Evolutionary conservation across 2,797 vertebrate species (phyloP), one percentile per base, ranked within the genome.

Genomic region (Gymnopithys bicolor): DNA sequence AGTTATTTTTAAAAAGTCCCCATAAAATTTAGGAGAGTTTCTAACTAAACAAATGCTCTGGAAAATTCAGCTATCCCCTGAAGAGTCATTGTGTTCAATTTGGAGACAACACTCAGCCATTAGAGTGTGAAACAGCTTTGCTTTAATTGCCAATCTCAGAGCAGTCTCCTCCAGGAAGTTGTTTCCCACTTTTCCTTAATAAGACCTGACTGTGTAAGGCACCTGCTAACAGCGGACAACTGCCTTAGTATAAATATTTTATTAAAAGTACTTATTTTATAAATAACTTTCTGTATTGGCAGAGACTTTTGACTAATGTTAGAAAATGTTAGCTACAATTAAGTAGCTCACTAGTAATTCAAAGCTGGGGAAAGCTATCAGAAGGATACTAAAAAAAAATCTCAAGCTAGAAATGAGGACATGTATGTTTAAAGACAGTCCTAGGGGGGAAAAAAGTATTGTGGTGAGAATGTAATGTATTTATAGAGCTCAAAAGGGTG

Each of bases 401-500:
- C 59, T 77, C 3, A 22, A 79, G 86, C 32, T 62, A 56, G 84
- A 80, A 95, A 78, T 53, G 67, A 84, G 83, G 68, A 67, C 79
- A 71, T 71, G 25, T 87, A 37, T 79, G 76, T 83, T 94, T 92
- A 74, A 90, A 77, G 28, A 74, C n/a, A 77, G 51, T 41, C 51
- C 60, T 51, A 30, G 19, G 11, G 17, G 10, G 15, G 3, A 7
- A 53, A 32, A 63, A 82, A 84, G 76, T 93, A 83, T 53, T 77
- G 69, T 88, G 66, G 78, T 73, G 90, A 81, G 66, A 83, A 91
- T 90, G 92, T 82, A 92, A 95, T 95, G 58, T 83, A 91, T 96
- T 97, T 97, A 84, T 95, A 92, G 93, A 86, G 93, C 96, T 96
- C 87, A 80, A 97, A 96, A 97, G 96, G 92, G 84, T 96, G 90